Evolutionary conservation across 2,113 vertebrate genomes (phyloP).

Genomic region (mouse (Mus musculus)): GRCm39 chr9:115513001-115513500

Average conservation of each 20-base stretch:
- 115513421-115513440: background rate
- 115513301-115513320: background rate
- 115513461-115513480: background rate
- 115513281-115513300: background rate
- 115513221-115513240: no score
- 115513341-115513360: background rate
- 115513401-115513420: background rate
- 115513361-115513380: background rate
- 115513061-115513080: background rate
- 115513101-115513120: background rate
- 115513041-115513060: background rate
- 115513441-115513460: background rate
- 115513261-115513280: background rate
- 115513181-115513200: no score
- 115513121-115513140: background rate
- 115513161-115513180: no score
- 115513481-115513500: background rate
- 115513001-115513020: background rate
- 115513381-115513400: background rate
- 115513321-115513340: background rate
- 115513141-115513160: background rate
- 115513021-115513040: constrained; percentile 16
- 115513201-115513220: no score
- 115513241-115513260: background rate
- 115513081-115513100: background rate